Conservation (phyloP, 1,140 invertebrate species). For the Notospermus geniculatus region DNA sequence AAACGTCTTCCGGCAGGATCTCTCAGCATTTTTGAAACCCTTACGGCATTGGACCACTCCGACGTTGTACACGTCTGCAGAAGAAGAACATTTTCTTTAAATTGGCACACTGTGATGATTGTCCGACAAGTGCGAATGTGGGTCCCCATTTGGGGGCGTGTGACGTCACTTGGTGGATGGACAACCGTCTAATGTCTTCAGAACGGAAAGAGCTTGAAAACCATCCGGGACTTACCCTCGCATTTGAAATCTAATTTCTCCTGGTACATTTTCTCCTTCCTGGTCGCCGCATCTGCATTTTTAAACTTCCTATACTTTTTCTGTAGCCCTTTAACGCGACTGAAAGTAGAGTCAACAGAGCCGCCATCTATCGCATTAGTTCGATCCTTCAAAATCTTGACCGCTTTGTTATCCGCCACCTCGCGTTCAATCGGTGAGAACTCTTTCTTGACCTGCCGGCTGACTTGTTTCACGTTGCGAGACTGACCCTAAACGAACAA, state of each 20-base stretch:
- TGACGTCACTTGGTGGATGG: too few relatives aligned
- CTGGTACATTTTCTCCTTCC: slow-evolving; percentile 19
- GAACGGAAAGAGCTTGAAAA: too few relatives aligned
- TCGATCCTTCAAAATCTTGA: slow-evolving; percentile 23
- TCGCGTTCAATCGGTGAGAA: slow-evolving; percentile 19
- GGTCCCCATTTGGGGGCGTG: too few relatives aligned
- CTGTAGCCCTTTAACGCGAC: slow-evolving; percentile 10
- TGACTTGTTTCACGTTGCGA: not conserved
- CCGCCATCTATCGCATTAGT: slow-evolving; percentile 22
- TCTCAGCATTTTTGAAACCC: slow-evolving; percentile 25
- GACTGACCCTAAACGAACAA: not conserved
- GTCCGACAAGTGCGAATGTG: too few relatives aligned
- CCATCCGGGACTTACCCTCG: slow-evolving; percentile 23
- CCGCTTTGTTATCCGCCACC: slow-evolving; percentile 18
- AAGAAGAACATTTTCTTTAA: too few relatives aligned
- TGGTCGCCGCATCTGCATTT: not conserved
- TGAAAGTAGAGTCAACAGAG: not conserved
- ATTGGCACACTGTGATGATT: too few relatives aligned
- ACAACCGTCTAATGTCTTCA: too few relatives aligned
- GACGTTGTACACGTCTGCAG: slow-evolving; percentile 33
- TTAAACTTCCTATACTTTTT: slow-evolving; percentile 16
- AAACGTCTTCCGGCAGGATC: slow-evolving; percentile 31
- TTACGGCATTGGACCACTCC: slow-evolving; percentile 32
- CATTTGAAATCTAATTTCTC: slow-evolving; percentile 42
- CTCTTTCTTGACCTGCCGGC: slow-evolving; percentile 14